Percentiles rank a stretch among this genome's conserved stretches.
Conservation (phyloP, 2,113 vertebrate species). For the Cavia aperea region DNA sequence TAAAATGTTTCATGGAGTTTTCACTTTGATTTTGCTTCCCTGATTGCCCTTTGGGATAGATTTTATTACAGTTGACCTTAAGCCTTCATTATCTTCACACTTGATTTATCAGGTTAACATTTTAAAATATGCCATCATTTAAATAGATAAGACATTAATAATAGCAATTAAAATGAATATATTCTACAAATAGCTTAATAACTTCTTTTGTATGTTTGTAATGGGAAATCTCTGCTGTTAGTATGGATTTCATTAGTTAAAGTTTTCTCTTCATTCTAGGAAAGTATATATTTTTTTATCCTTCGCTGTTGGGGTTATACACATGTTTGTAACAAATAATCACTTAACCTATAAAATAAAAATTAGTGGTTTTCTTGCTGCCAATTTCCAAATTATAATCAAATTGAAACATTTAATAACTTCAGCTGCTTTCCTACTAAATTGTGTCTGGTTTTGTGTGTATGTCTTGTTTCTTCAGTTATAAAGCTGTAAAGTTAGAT, state of each 20-base stretch:
- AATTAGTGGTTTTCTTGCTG: not conserved
- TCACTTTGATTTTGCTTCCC: conserved; percentile 18
- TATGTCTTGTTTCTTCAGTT: not conserved
- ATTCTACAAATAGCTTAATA: not conserved
- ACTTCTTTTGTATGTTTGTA: conserved; percentile 8
- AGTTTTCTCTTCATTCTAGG: conserved; percentile 4
- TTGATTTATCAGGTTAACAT: conserved; percentile 15
- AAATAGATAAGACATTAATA: conserved; percentile 15
- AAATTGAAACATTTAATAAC: conserved; percentile 5
- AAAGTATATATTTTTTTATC: not conserved
- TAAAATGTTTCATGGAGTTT: conserved; percentile 13
- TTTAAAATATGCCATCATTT: conserved; percentile 35
- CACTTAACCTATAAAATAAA: not conserved
- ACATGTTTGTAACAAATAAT: not conserved
- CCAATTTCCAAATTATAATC: conserved; percentile 17
- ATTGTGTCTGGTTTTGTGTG: not conserved
- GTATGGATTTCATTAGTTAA: not conserved
- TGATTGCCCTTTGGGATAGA: not conserved
- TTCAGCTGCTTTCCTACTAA: not conserved
- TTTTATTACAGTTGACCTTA: conserved; percentile 40
- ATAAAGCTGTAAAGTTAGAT: not conserved
- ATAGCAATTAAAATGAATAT: conserved; percentile 33
- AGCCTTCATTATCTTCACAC: not conserved
- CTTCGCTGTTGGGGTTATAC: not conserved
- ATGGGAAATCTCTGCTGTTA: not conserved